phyloP scores from a whole-genome alignment of 2,888 invertebrate species.

The Odontocolon sp. region DNA sequence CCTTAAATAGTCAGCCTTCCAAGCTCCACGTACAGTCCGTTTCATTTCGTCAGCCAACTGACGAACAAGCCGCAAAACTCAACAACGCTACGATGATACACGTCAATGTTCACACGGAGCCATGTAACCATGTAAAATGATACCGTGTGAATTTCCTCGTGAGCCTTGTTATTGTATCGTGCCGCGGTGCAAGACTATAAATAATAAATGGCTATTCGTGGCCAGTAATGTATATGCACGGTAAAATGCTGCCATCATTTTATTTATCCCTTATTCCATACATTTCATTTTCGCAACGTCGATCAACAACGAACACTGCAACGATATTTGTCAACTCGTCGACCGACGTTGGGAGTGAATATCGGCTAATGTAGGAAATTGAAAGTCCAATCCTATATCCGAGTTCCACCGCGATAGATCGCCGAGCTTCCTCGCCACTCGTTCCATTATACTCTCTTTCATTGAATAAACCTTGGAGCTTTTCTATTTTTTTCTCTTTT shows the following conservation, averaged over 20 bases:
- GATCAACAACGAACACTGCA: constrained; percentile 16
- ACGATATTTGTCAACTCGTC: constrained; percentile 40
- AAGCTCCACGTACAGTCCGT: too few species aligned
- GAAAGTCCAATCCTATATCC: constrained; percentile 42
- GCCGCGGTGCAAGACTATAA: constrained; percentile 12
- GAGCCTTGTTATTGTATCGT: background rate
- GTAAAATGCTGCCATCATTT: too few species aligned
- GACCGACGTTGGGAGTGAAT: constrained; percentile 8
- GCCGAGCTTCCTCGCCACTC: background rate
- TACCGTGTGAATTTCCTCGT: constrained; percentile 32
- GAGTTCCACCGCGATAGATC: constrained; percentile 24
- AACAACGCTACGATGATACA: constrained; percentile 17
- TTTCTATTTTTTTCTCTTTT: constrained; percentile 3
- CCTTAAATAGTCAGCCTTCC: too few species aligned
- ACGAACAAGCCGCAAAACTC: constrained; percentile 10
- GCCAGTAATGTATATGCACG: too few species aligned
- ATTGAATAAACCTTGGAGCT: constrained; percentile 12
- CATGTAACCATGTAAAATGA: constrained; percentile 32
- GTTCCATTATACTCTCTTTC: constrained; percentile 10
- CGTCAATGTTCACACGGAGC: constrained; percentile 4
- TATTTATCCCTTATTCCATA: too few species aligned
- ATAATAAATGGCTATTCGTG: constrained; percentile 48
- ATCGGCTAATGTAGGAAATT: constrained; percentile 50
- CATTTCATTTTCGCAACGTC: too few species aligned
- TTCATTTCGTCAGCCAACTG: constrained; percentile 4